phyloP scores from a whole-genome alignment of 2,113 vertebrate species.

The Melanotaenia duboulayi region DNA sequence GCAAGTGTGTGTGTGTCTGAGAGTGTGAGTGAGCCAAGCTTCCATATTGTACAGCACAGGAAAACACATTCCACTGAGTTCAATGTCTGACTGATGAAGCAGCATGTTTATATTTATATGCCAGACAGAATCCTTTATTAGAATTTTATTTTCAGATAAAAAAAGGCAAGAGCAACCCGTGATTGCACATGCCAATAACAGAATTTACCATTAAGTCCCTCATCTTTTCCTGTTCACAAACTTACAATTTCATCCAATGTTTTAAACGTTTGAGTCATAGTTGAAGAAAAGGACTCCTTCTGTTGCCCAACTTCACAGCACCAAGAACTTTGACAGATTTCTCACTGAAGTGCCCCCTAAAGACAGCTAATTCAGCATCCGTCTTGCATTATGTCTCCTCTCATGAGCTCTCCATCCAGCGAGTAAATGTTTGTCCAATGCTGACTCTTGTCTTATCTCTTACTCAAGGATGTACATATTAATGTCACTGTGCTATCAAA shows the following conservation, averaged over 20 bases:
- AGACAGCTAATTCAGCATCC: no score
- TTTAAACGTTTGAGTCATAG: neutral
- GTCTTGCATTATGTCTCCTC: no score
- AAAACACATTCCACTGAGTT: slow-evolving; percentile 65
- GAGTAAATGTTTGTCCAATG: no score
- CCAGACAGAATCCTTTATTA: slow-evolving; percentile 3
- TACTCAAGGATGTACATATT: no score
- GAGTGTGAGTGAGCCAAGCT: slow-evolving; percentile 42
- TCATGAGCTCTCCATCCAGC: no score
- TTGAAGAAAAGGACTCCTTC: neutral
- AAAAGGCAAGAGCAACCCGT: no score
- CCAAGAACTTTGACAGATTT: no score
- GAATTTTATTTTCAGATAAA: slow-evolving; percentile 7
- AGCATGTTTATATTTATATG: slow-evolving; percentile 27
- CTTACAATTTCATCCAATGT: no score
- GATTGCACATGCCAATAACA: neutral
- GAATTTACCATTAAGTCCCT: neutral
- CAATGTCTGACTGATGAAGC: slow-evolving; percentile 44
- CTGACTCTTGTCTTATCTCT: no score
- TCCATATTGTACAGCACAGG: slow-evolving; percentile 51
- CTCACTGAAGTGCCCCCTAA: no score
- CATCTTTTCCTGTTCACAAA: neutral
- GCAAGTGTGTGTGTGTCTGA: slow-evolving; percentile 34
- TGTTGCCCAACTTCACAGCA: neutral
- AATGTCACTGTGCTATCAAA: no score